Percentiles rank a stretch among this genome's conserved stretches.
phyloP scores from a whole-genome alignment of 2,113 vertebrate species.

The Boleophthalmus pectinirostris region DNA sequence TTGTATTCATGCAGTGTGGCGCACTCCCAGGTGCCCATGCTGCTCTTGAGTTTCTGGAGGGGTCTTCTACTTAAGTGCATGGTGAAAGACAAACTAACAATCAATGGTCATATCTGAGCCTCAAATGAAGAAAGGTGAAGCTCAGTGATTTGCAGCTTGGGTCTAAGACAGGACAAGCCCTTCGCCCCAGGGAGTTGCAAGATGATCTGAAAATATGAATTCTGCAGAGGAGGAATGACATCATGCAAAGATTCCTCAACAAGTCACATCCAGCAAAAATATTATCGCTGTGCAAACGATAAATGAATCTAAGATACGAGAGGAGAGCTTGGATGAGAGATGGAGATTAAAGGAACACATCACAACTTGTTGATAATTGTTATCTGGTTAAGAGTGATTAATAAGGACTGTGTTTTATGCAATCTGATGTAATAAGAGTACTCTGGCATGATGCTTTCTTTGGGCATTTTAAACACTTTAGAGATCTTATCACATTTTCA shows the following conservation, averaged over 20 bases:
- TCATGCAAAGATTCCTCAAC: constrained; percentile 72
- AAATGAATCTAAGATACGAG: constrained; percentile 35
- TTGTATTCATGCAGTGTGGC: constrained; percentile 48
- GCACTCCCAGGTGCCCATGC: constrained; percentile 16
- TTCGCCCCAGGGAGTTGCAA: constrained; percentile 27
- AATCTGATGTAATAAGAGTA: constrained; percentile 11
- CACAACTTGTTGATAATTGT: constrained; percentile 43
- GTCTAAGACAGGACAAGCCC: constrained; percentile 17
- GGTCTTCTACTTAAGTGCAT: constrained; percentile 24
- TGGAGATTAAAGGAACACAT: constrained; percentile 42
- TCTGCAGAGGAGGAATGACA: constrained; percentile 60
- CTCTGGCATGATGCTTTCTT: too few species aligned
- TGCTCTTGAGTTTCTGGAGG: constrained; percentile 32
- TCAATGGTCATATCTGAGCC: constrained; percentile 21
- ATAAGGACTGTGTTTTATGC: constrained; percentile 8
- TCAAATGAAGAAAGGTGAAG: constrained; percentile 37
- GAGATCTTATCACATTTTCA: too few species aligned
- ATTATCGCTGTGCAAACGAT: constrained; percentile 17
- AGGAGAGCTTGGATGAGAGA: constrained; percentile 35
- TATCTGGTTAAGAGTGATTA: constrained; percentile 17
- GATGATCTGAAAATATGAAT: constrained; percentile 55
- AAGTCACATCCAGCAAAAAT: constrained; percentile 61
- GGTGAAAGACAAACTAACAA: constrained; percentile 44
- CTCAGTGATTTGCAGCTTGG: constrained; percentile 17
- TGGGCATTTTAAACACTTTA: too few species aligned